phyloP scores from a whole-genome alignment of 2,113 vertebrate genomes.

The Sinosuthora webbiana region DNA sequence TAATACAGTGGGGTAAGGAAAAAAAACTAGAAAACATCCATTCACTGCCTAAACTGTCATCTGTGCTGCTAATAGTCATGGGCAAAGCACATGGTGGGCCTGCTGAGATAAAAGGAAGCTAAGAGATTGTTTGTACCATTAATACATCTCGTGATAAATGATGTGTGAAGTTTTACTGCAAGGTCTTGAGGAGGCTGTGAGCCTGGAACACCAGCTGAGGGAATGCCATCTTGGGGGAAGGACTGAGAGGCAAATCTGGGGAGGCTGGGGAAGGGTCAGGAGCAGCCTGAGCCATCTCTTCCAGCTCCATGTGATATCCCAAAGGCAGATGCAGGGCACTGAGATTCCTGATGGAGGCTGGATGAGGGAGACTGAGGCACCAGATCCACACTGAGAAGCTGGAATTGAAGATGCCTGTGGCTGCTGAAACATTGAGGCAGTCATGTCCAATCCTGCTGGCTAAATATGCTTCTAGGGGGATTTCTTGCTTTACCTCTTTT shows the following conservation, averaged over 20 bases:
- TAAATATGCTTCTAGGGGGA: not conserved
- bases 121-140: constrained; percentile 55
- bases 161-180: constrained; percentile 37
- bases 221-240: not conserved
- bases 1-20: not conserved
- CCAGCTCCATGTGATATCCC: not conserved
- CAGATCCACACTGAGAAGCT: not conserved
- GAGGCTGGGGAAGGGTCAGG: not conserved
- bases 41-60: constrained; percentile 27
- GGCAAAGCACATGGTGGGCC: constrained; percentile 50
- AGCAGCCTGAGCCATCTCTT: not conserved
- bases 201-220: not conserved
- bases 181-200: constrained; percentile 1
- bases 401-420: not conserved
- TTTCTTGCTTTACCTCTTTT: not conserved
- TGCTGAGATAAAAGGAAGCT: constrained; percentile 57
- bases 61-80: constrained; percentile 45
- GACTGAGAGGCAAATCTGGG: not conserved
- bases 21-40: constrained; percentile 30
- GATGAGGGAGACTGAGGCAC: not conserved
- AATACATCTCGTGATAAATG: constrained; percentile 57
- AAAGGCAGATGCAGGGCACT: not conserved
- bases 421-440: not conserved
- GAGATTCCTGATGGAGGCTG: not conserved
- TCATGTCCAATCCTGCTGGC: not conserved